These are phyloP conservation scores for Haliclona indistincta DNA, from an alignment of 37 sponge, comb jelly and placozoan genomes.

Conservation along the genomic window DNA sequence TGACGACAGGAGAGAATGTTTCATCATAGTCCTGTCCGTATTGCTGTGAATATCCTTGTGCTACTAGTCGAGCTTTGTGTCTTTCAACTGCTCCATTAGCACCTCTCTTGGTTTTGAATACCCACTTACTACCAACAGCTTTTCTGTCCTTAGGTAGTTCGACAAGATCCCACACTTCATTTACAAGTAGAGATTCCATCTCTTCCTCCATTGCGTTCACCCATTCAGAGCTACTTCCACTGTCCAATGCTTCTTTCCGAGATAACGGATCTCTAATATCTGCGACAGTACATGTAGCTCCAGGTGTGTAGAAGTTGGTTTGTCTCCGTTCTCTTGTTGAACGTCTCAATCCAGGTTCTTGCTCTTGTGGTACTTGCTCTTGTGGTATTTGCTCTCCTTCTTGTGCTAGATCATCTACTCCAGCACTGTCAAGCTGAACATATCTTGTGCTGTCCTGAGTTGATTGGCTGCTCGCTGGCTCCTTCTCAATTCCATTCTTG, in stretches of 20 bases:
- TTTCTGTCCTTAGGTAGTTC: conserved; percentile 17
- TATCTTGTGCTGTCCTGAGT: background rate
- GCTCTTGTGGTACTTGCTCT: background rate
- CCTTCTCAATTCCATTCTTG: background rate
- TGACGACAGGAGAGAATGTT: conserved; percentile 22
- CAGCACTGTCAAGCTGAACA: background rate
- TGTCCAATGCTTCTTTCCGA: conserved; percentile 18
- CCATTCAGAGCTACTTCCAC: conserved; percentile 35
- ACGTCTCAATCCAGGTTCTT: background rate
- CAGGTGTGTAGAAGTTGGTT: conserved; percentile 26
- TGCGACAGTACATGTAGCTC: conserved; percentile 21
- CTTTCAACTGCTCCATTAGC: conserved; percentile 14
- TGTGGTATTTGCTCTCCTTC: background rate
- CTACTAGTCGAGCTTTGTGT: conserved; percentile 25
- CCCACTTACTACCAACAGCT: conserved; percentile 65
- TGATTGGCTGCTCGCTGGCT: no score
- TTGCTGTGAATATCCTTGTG: conserved; percentile 28
- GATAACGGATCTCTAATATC: conserved; percentile 1
- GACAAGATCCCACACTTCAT: conserved; percentile 22
- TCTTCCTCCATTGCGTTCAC: conserved; percentile 31
- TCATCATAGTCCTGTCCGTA: conserved; percentile 33
- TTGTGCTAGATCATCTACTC: background rate
- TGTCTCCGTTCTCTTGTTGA: conserved; percentile 27
- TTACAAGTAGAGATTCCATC: conserved; percentile 40
- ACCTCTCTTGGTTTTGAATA: conserved; percentile 33